Evolutionary conservation across 2,113 vertebrate species (phyloP), one percentile per base, ranked within the genome.

Genomic region (Mesoclemmys tuberculata): DNA sequence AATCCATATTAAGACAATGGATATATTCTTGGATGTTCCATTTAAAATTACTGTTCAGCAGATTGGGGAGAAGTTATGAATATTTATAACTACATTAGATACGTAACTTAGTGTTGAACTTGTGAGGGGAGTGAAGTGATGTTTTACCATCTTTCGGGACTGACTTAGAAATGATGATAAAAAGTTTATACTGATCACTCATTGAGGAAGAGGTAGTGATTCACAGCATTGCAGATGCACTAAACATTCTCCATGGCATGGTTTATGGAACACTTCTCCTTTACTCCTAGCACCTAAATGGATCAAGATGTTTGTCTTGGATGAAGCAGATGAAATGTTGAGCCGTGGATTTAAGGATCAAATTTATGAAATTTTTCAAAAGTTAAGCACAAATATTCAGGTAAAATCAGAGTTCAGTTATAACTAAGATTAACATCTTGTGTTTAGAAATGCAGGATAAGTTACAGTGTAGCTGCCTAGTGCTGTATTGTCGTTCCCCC

Each of bases 271-370:
- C 80, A 2, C 0, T 71, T 1, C 2, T 21, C 27, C 64, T 61
- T 38, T 87, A 58, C 38, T 88, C 75, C 89, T 94, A 99, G 99
- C 98, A 80, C 98, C 99, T 26, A 99, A 99, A 97, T 99, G 98
- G 98, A 99, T 99, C 98, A 99, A 99, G 98, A 99, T 99, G 99
- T 99, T 99, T 96, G 99, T 99, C 96, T 98, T 99, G 98, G 99
- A 99, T 96, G 99, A 99, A 98, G 99, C 99, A 29, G 99, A 99
- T 97, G 99, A 99, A 97, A 99, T 99, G 99, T 97, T 99, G 98
- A 99, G 99, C 96, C 99, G 99, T 89, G 99, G 99, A 12, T 99
- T 99, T 98, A 99, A 99, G 97, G 99, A 99, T 99, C 99, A 99
- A 97, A 99, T 99, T 93, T 99, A 99, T 95, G 99, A 99, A 95